A percentile compares a stretch with the other conserved stretches of the same genome.
phyloP scores from a whole-genome alignment of 2,888 invertebrate species.

The Lasioglossum leucozonium region DNA sequence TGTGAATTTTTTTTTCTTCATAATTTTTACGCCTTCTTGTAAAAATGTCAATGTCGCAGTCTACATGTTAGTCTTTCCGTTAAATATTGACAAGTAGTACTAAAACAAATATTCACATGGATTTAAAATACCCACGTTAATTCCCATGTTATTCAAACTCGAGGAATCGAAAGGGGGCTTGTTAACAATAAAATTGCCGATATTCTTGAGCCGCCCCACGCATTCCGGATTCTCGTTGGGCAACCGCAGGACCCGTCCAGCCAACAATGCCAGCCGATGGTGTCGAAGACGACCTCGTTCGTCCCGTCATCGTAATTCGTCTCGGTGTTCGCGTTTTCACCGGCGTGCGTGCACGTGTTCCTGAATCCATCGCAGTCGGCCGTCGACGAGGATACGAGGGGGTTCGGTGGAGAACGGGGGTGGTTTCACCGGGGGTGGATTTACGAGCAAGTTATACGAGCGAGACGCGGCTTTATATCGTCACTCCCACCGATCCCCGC shows the following conservation, averaged over 20 bases:
- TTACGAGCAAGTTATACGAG: constrained; percentile 54
- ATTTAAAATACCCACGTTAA: not conserved
- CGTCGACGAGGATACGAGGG: not conserved
- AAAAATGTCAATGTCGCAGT: too few species aligned
- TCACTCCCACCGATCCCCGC: constrained; percentile 28
- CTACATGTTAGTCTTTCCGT: too few species aligned
- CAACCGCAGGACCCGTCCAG: not conserved
- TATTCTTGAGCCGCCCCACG: not conserved
- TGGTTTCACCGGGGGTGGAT: constrained; percentile 6
- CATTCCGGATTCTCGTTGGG: not conserved
- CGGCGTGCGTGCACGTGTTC: constrained; percentile 18
- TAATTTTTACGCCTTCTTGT: too few species aligned
- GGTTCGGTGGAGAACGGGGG: not conserved
- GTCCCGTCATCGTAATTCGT: constrained; percentile 36
- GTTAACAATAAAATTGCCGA: not conserved
- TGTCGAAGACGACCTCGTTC: constrained; percentile 24
- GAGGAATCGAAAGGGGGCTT: not conserved
- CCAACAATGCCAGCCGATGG: not conserved
- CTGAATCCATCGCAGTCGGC: constrained; percentile 9
- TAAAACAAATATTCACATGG: not conserved
- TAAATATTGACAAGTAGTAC: too few species aligned
- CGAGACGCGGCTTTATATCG: constrained; percentile 42
- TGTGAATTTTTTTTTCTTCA: not conserved
- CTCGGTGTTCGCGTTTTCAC: not conserved
- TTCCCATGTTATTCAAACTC: not conserved